Conservation (phyloP, 2,888 invertebrate species). For the Nephrotoma flavescens region DNA sequence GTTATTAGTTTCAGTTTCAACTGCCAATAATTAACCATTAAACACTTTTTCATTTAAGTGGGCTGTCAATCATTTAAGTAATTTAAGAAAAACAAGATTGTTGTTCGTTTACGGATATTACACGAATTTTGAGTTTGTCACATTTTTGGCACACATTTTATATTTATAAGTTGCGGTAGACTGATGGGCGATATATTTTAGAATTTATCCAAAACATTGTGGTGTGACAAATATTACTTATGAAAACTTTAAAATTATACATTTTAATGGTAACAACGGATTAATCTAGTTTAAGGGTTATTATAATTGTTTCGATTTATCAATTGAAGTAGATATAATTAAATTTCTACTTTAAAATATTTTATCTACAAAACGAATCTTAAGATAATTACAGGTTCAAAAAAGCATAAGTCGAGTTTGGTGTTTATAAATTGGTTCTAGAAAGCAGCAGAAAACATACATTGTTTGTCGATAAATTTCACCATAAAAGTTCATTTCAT, state of each 20-base stretch:
- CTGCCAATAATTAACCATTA: neutral
- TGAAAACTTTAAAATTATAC: neutral
- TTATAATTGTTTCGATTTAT: too few relatives aligned
- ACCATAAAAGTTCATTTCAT: too few relatives aligned
- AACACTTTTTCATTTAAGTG: neutral
- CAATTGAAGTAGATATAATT: too few relatives aligned
- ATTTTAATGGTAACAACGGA: neutral
- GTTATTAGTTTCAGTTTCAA: neutral
- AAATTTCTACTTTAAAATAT: too few relatives aligned
- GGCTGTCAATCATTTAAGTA: neutral
- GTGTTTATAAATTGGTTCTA: too few relatives aligned
- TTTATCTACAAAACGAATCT: too few relatives aligned
- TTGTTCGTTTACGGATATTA: neutral
- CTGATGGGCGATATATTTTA: neutral
- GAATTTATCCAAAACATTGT: neutral
- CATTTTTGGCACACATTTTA: neutral
- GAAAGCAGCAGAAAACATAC: too few relatives aligned
- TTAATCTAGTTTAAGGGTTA: too few relatives aligned
- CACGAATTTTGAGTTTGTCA: neutral
- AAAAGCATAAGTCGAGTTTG: too few relatives aligned
- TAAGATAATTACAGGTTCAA: too few relatives aligned
- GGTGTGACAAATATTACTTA: neutral
- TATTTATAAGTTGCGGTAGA: neutral
- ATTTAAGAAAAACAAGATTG: neutral
- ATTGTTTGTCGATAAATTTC: too few relatives aligned